Base-by-base conservation (phyloP, 2,888 invertebrate species). In the Synergus itoensis region DNA sequence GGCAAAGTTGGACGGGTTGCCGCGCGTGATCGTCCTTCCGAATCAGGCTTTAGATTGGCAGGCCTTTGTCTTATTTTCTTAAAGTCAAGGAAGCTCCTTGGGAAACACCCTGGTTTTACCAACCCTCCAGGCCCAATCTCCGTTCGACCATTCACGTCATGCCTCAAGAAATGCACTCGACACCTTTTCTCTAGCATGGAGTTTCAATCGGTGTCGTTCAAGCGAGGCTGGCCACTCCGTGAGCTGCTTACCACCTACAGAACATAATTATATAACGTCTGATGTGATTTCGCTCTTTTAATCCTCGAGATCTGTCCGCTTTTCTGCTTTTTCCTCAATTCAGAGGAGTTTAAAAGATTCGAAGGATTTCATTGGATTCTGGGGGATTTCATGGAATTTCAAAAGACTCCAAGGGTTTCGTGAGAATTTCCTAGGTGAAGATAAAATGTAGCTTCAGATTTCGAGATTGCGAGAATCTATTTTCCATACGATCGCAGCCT, bases 21-120 rank as follows among this genome's bases (percentile, higher is more conserved):
- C 65, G 90, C 87, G 89, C 90, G 90, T 90, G 90, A 90, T 90
- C 89, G 87, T 87, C 90, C 86, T 90, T 80, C 89, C 83, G 86
- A 89, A 89, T 88, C 85, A 83, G 81, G 62, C 80, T 76, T 73
- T 80, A 65, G 62, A 78, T 79, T 79, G 73, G 75, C 78, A 45
- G 78, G 78, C 78, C 82, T 83, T 83, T 83, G 82, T 83, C 81
- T 83, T 83, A 81, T 81, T 82, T 81, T 82, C 80, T 79, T 76
- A 81, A 79, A 85, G 81, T 82, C 80, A 81, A 76, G 79, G 43
- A 45, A 79, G 77, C 73, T 79, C 76, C 79, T 77, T 43, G 80
- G 45, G 79, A 63, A 62, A 62, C 60, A 62, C 60, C 12, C 21
- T 62, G 60, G 60, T 62, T 28, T 48, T 48, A n/a, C 53, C 65